A percentile compares a stretch with the other conserved stretches of the same genome.
Evolutionary conservation across 2,888 invertebrate genomes (phyloP).

Genomic region (Drosophila monieri): DNA sequence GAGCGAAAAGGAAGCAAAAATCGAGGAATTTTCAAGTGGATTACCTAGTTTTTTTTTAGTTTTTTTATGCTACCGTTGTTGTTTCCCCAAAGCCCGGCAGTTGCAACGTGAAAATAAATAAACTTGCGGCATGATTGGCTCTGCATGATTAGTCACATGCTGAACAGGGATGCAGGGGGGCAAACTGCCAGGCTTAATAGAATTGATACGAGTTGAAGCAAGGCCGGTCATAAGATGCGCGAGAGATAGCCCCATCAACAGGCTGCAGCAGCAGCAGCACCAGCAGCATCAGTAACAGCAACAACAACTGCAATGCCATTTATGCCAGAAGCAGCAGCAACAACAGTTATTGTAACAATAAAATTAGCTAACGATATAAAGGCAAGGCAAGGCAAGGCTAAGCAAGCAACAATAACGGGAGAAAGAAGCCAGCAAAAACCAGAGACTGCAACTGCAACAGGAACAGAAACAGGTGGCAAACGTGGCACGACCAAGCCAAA

Average conservation of each 20-base stretch:
- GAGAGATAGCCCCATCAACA: slow-evolving; percentile 64
- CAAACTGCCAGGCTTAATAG: slow-evolving; percentile 72
- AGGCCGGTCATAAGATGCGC: slow-evolving; percentile 75
- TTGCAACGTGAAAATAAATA: slow-evolving; percentile 78
- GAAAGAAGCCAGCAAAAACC: slow-evolving; percentile 60
- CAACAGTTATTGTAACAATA: slow-evolving; percentile 79
- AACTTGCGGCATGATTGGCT: slow-evolving; percentile 78
- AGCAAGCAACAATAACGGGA: slow-evolving; percentile 76
- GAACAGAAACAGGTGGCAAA: slow-evolving; percentile 77
- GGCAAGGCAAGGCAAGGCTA: slow-evolving; percentile 56
- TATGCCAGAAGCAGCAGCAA: slow-evolving; percentile 55
- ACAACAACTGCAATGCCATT: slow-evolving; percentile 56
- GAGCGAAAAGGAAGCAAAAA: slow-evolving; percentile 57
- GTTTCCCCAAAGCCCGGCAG: slow-evolving; percentile 38
- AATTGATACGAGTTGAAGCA: slow-evolving; percentile 72
- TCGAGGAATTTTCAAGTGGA: slow-evolving; percentile 78
- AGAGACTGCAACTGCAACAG: slow-evolving; percentile 28
- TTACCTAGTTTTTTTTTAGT: slow-evolving; percentile 69
- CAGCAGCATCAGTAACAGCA: slow-evolving; percentile 19
- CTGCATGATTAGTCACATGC: slow-evolving; percentile 76
- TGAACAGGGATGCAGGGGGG: slow-evolving; percentile 44
- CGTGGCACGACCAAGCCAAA: slow-evolving; percentile 68
- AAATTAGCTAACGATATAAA: slow-evolving; percentile 79
- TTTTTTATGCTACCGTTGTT: slow-evolving; percentile 1
- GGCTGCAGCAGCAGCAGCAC: slow-evolving; percentile 23